Conservation (phyloP, 53 echinoderm and acorn worm genomes). For the Antedon mediterranea region DNA sequence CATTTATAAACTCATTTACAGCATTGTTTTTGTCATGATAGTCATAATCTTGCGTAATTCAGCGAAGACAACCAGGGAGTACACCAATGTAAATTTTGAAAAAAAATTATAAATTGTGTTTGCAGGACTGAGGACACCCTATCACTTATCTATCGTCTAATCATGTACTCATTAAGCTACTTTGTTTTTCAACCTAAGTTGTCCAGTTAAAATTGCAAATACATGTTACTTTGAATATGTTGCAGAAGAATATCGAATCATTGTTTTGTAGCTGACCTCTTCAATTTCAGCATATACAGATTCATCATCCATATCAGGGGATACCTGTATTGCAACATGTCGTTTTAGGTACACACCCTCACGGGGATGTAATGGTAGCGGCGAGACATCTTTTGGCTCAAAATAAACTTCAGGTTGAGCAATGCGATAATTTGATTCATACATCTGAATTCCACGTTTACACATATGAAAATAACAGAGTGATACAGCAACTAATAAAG, state of each 20-base stretch:
- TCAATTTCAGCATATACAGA: background rate
- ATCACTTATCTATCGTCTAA: too few species aligned
- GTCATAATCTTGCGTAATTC: too few species aligned
- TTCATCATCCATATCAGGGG: background rate
- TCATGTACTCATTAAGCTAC: too few species aligned
- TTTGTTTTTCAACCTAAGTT: too few species aligned
- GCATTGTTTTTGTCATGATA: too few species aligned
- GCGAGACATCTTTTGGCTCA: background rate
- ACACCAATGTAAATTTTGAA: too few species aligned
- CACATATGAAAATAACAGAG: background rate
- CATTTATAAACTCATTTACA: too few species aligned
- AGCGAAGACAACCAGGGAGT: too few species aligned
- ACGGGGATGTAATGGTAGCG: background rate
- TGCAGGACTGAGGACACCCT: too few species aligned
- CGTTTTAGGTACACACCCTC: background rate
- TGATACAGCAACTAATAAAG: background rate
- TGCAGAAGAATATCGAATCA: background rate
- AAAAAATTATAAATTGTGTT: too few species aligned
- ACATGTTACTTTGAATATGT: too few species aligned
- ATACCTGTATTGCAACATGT: background rate
- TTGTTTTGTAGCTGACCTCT: background rate
- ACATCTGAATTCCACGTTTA: background rate
- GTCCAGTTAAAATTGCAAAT: too few species aligned
- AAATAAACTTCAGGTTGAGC: background rate
- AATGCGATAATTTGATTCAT: background rate